Evolutionary conservation across 1,140 invertebrate species (phyloP).

Genomic region (Halictus rubicundus): DNA sequence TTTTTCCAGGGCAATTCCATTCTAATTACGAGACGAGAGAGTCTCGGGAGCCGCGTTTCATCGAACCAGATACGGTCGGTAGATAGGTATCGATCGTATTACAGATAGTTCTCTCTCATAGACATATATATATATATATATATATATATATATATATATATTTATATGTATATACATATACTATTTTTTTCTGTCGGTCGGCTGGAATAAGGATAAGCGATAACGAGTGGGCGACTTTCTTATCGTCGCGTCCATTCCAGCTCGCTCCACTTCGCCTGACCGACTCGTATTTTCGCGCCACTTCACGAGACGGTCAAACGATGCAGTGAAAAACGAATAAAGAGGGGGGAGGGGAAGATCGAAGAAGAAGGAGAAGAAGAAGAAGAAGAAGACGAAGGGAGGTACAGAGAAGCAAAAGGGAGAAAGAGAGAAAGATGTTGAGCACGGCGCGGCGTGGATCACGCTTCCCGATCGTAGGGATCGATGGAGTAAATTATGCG

Average conservation of each 20-base stretch:
- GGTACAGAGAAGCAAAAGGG: background rate
- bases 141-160: too few relatives aligned
- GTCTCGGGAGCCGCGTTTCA: slow-evolving; percentile 1
- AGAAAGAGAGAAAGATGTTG: too few relatives aligned
- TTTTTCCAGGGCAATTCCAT: background rate
- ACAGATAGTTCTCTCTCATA: slow-evolving; percentile 21
- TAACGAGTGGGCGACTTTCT: slow-evolving; percentile 30
- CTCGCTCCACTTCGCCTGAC: slow-evolving; percentile 67
- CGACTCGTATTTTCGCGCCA: slow-evolving; percentile 69
- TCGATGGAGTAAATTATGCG: slow-evolving; percentile 43
- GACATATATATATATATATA: too few relatives aligned
- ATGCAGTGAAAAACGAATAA: background rate
- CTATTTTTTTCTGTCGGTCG: background rate
- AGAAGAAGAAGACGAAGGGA: too few relatives aligned
- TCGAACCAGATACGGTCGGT: slow-evolving; percentile 22
- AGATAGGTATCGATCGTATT: slow-evolving; percentile 36
- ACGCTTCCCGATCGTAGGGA: slow-evolving; percentile 23
- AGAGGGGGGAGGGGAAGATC: background rate
- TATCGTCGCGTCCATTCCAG: slow-evolving; percentile 60
- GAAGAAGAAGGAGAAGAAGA: background rate
- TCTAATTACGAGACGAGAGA: slow-evolving; percentile 20
- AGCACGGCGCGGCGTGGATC: slow-evolving; percentile 10
- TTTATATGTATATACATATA: too few relatives aligned
- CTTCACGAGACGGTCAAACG: slow-evolving; percentile 55
- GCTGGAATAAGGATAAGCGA: slow-evolving; percentile 43